Evolutionary conservation across 2,888 invertebrate species (phyloP).

Genomic region (Latrodectus elegans): DNA sequence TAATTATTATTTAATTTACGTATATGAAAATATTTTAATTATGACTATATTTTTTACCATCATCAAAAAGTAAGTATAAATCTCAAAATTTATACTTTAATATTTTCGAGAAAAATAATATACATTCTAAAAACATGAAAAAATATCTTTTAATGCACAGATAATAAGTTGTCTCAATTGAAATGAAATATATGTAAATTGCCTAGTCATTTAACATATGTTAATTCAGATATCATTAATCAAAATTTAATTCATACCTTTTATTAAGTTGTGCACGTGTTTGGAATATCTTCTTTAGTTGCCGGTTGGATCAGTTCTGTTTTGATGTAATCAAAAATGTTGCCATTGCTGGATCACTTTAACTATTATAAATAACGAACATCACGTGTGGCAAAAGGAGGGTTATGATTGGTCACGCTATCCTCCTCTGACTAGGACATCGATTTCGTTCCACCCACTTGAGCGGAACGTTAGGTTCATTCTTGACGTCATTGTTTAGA

Average conservation of each 20-base stretch:
- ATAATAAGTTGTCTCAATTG: too few relatives aligned
- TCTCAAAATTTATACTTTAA: too few relatives aligned
- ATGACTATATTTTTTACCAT: too few relatives aligned
- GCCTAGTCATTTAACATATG: not conserved
- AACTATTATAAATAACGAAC: slow-evolving; percentile 32
- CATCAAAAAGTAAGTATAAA: too few relatives aligned
- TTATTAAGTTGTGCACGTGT: slow-evolving; percentile 12
- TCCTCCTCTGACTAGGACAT: slow-evolving; percentile 50
- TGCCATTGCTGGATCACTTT: slow-evolving; percentile 26
- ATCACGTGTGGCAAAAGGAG: slow-evolving; percentile 32
- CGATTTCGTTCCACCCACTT: slow-evolving; percentile 46
- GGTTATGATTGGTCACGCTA: slow-evolving; percentile 35
- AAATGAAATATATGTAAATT: too few relatives aligned
- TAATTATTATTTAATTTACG: too few relatives aligned
- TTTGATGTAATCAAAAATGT: slow-evolving; percentile 45
- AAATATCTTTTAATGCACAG: too few relatives aligned
- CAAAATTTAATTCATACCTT: not conserved
- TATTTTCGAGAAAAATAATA: too few relatives aligned
- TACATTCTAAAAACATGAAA: too few relatives aligned
- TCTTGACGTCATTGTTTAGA: slow-evolving; percentile 45
- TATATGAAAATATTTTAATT: too few relatives aligned
- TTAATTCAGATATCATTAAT: not conserved
- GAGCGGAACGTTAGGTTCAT: slow-evolving; percentile 41
- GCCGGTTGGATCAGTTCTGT: not conserved
- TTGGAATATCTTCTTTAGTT: not conserved